These are phyloP conservation scores for Zosterops lateralis DNA, from an alignment of 2,113 vertebrate genomes.

Conservation along the genomic window DNA sequence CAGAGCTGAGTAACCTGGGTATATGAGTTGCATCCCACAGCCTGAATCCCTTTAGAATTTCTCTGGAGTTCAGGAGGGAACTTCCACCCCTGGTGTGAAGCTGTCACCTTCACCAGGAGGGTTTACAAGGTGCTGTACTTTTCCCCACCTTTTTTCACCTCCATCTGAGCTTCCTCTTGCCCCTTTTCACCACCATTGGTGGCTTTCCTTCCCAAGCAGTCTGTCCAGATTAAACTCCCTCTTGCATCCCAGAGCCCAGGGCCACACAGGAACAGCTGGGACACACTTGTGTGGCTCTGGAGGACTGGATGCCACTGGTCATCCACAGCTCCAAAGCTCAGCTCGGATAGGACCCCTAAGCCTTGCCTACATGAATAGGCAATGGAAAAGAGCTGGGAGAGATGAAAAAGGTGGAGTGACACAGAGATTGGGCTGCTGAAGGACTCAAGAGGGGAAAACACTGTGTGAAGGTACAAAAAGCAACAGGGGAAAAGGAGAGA, in stretches of 20 bases:
- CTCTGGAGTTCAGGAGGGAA: not conserved
- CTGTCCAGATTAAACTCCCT: not conserved
- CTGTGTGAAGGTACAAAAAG: rapidly evolving
- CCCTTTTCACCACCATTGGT: not conserved
- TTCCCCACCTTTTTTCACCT: not conserved
- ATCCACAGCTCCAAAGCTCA: not conserved
- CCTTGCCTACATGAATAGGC: not conserved
- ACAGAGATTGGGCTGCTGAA: not conserved
- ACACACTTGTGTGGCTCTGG: not conserved
- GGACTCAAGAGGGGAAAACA: not conserved
- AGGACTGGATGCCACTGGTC: not conserved
- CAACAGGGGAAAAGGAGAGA: not conserved
- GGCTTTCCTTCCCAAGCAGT: not conserved
- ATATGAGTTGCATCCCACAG: not conserved
- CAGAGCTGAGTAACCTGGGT: not conserved
- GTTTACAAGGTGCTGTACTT: not conserved
- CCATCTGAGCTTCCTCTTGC: not conserved
- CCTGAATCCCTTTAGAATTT: not conserved
- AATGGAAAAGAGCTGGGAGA: not conserved
- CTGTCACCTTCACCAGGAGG: not conserved
- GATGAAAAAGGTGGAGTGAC: not conserved
- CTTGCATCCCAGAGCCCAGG: not conserved
- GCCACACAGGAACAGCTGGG: not conserved
- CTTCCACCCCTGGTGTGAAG: not conserved
- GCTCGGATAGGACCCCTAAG: not conserved